These are phyloP conservation scores for Erynnis tages DNA, from an alignment of 2,888 invertebrate genomes.

Conservation along the genomic window DNA sequence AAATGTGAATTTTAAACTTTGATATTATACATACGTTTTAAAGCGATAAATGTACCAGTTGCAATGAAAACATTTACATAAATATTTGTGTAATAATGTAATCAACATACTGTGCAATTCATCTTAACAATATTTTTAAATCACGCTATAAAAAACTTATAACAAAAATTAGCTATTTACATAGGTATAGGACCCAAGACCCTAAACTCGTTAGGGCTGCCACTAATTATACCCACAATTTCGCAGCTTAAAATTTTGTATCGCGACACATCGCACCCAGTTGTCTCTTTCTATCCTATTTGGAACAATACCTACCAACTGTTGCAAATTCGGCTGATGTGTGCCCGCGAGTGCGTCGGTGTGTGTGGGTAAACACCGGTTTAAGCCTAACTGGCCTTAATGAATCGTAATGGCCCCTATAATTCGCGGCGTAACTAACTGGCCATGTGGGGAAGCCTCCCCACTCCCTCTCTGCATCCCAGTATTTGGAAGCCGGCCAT, in stretches of 20 bases:
- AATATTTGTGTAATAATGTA: not conserved
- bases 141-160: not conserved
- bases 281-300: conserved; percentile 52
- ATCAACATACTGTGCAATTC: conserved; percentile 43
- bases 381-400: conserved; percentile 83
- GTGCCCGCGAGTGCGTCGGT: conserved; percentile 45
- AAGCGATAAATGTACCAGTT: too few species aligned
- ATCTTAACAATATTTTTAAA: not conserved
- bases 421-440: conserved; percentile 83
- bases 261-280: conserved; percentile 49
- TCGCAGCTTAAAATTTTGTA: conserved; percentile 69
- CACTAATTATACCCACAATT: conserved; percentile 73
- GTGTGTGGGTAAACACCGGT: conserved; percentile 81
- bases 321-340: conserved; percentile 52
- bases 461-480: conserved; percentile 41
- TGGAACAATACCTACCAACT: conserved; percentile 66
- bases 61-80: not conserved
- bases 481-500: conserved; percentile 74
- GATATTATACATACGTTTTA: too few species aligned
- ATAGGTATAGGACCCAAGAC: conserved; percentile 58
- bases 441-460: conserved; percentile 71
- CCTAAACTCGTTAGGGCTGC: conserved; percentile 66
- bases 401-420: conserved; percentile 83
- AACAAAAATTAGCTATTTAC: conserved; percentile 57
- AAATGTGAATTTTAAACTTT: too few species aligned